phyloP scores from a whole-genome alignment of 2,113 vertebrate genomes.

The Neomonachus schauinslandi region DNA sequence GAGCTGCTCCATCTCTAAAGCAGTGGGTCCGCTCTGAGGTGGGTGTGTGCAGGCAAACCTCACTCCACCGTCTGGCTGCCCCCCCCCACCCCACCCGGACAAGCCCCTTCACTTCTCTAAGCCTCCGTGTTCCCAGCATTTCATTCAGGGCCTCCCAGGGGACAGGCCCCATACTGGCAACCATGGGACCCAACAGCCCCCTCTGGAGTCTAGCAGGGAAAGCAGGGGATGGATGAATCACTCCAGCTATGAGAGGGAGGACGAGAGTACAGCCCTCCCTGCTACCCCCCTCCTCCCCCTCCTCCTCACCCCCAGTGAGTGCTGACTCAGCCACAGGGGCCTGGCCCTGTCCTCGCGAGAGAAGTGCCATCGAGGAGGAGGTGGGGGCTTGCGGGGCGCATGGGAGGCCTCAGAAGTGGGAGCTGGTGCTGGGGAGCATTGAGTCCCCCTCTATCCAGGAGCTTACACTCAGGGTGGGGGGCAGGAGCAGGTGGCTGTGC shows the following conservation, averaged over 20 bases:
- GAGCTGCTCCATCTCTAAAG: neutral
- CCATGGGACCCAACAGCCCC: neutral
- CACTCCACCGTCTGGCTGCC: neutral
- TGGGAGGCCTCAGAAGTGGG: fast-evolving
- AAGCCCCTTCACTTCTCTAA: neutral
- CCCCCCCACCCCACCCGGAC: neutral
- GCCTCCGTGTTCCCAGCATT: neutral
- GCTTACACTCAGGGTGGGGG: neutral
- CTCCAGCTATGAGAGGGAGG: neutral
- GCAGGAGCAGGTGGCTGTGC: neutral
- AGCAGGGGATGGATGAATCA: too few species aligned
- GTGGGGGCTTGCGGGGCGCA: neutral
- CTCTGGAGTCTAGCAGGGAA: neutral
- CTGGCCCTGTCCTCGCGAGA: neutral
- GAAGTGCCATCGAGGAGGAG: neutral
- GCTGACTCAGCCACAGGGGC: neutral
- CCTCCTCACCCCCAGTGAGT: fast-evolving
- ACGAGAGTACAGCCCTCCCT: neutral
- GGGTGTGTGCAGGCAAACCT: too few species aligned
- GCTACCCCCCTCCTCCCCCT: neutral
- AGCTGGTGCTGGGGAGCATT: neutral
- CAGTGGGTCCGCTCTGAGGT: neutral
- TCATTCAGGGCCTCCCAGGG: neutral
- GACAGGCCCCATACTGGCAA: neutral
- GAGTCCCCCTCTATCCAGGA: neutral